Percentiles rank a stretch among this genome's conserved stretches.
These are phyloP conservation scores for Astropecten irregularis DNA, from an alignment of 53 echinoderm and acorn worm genomes.

Conservation along the genomic window DNA sequence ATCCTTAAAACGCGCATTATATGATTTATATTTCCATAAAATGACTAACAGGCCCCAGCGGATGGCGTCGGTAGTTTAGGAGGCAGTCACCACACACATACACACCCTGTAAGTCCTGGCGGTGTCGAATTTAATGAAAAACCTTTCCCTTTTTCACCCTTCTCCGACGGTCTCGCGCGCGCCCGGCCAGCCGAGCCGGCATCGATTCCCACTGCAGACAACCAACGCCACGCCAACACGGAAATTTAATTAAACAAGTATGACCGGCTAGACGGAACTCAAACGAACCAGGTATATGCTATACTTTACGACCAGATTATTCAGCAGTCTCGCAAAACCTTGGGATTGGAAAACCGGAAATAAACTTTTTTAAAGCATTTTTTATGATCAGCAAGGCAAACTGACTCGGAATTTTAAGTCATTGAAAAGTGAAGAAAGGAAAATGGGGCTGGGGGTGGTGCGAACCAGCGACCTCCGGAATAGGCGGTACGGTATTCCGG, in stretches of 20 bases:
- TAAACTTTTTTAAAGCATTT: neutral
- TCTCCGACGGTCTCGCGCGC: too few species aligned
- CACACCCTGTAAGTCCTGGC: neutral
- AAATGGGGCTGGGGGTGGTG: too few species aligned
- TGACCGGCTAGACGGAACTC: neutral
- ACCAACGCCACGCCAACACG: neutral
- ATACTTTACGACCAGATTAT: neutral
- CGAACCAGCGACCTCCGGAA: too few species aligned
- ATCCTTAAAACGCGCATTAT: too few species aligned
- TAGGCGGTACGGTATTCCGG: too few species aligned
- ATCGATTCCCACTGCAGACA: neutral
- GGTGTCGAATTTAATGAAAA: neutral
- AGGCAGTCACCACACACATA: neutral
- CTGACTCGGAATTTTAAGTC: neutral
- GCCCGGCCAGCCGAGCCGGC: neutral
- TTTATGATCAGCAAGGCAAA: too few species aligned
- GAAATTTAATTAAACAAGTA: neutral
- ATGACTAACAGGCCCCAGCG: slow-evolving; percentile 9
- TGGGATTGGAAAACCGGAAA: neutral
- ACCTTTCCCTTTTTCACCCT: too few species aligned
- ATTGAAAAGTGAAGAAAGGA: neutral
- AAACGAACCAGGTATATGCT: too few species aligned
- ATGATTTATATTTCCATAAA: neutral
- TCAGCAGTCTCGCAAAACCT: neutral
- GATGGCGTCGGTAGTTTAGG: neutral